Percentiles rank a stretch among this genome's conserved stretches.
Evolutionary conservation across 2,113 vertebrate species (phyloP).

Genomic region (Lathamus discolor): DNA sequence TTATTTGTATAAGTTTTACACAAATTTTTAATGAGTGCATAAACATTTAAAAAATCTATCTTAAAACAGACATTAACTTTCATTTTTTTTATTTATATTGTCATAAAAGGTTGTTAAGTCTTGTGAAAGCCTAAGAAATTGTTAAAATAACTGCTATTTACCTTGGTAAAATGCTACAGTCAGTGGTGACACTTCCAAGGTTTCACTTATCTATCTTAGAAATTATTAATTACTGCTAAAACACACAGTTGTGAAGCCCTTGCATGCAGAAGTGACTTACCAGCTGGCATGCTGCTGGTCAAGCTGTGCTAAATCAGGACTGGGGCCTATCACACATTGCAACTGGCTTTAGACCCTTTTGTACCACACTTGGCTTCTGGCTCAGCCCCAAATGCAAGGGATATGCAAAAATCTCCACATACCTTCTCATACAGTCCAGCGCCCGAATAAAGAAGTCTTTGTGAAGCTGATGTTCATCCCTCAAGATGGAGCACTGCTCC

Average conservation of each 20-base stretch:
- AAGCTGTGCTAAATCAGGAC: not conserved
- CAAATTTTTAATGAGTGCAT: not conserved
- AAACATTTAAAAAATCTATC: not conserved
- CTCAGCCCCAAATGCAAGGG: not conserved
- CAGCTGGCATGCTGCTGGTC: not conserved
- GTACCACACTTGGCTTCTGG: rapidly evolving
- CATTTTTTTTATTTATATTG: not conserved
- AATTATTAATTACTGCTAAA: not conserved
- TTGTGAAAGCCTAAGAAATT: not conserved
- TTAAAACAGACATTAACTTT: not conserved
- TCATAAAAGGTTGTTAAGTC: not conserved
- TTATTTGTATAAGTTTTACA: not conserved
- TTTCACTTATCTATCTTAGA: not conserved
- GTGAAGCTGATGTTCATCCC: slow-evolving; percentile 94
- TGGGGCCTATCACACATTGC: not conserved
- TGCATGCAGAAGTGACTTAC: not conserved
- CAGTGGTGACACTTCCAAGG: not conserved
- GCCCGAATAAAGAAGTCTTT: slow-evolving; percentile 94
- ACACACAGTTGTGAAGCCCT: not conserved
- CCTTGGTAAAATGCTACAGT: not conserved
- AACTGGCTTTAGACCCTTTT: not conserved
- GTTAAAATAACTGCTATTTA: not conserved
- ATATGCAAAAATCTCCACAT: not conserved
- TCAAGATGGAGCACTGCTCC: slow-evolving; percentile 92
- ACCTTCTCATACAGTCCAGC: slow-evolving; percentile 98